Percentiles rank a stretch among this genome's conserved stretches.
These are phyloP conservation scores for Morpho deidamia DNA, from an alignment of 2,888 invertebrate species.

Conservation along the genomic window DNA sequence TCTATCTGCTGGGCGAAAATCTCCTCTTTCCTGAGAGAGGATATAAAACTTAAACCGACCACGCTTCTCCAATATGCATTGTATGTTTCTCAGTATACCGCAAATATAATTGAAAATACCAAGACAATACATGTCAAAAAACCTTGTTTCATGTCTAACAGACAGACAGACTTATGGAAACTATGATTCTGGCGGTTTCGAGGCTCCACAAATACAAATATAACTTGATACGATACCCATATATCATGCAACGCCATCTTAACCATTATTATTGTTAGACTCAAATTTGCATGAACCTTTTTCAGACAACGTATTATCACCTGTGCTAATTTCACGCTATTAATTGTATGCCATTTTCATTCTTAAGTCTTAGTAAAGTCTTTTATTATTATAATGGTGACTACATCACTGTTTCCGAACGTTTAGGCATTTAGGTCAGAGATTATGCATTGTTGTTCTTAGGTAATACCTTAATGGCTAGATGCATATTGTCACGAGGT, in stretches of 20 bases:
- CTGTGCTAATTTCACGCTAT: neutral
- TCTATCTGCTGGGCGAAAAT: too few species aligned
- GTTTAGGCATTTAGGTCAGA: slow-evolving; percentile 29
- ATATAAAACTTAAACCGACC: too few species aligned
- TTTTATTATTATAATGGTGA: slow-evolving; percentile 2
- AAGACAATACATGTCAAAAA: too few species aligned
- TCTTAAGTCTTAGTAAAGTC: slow-evolving; percentile 17
- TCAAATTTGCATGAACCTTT: slow-evolving; percentile 19
- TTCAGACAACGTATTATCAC: slow-evolving; percentile 3
- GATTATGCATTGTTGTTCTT: slow-evolving; percentile 31
- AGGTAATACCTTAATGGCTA: slow-evolving; percentile 27
- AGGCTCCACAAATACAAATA: neutral
- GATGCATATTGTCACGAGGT: slow-evolving; percentile 23
- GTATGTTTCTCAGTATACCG: too few species aligned
- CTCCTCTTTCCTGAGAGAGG: too few species aligned
- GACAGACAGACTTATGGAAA: too few species aligned
- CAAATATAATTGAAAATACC: too few species aligned
- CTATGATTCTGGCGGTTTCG: neutral
- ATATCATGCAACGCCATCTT: slow-evolving; percentile 1
- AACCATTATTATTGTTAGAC: slow-evolving; percentile 17
- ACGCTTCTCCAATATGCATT: too few species aligned
- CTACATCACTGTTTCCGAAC: slow-evolving; percentile 14
- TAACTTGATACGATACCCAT: slow-evolving; percentile 3
- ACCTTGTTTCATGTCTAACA: too few species aligned
- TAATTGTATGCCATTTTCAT: slow-evolving; percentile 5